Evolutionary conservation across 64 coral and sea anemone species (phyloP).

Genomic region (Actinia equina): DNA sequence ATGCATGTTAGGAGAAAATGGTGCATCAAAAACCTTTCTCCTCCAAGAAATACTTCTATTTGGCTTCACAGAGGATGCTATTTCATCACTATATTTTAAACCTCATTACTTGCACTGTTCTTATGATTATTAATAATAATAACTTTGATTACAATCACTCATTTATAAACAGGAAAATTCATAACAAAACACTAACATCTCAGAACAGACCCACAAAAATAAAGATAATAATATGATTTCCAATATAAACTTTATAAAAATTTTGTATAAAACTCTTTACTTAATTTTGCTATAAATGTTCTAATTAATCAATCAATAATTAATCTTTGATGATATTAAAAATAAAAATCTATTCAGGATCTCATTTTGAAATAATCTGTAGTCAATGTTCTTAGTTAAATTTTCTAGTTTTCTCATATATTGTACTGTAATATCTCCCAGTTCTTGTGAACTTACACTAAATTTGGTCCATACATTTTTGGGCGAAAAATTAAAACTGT

Average conservation of each 20-base stretch:
- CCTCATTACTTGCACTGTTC: no score
- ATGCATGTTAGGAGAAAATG: constrained; percentile 1
- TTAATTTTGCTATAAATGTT: background rate
- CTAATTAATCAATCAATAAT: background rate
- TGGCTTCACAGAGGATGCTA: no score
- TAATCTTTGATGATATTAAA: background rate
- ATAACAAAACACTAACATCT: background rate
- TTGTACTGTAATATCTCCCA: background rate
- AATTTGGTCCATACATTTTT: no score
- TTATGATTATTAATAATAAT: no score
- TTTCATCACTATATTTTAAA: no score
- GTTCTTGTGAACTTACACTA: background rate
- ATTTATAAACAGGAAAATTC: background rate
- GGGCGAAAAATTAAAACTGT: no score
- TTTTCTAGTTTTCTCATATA: background rate
- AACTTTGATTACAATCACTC: background rate
- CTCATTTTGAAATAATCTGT: background rate
- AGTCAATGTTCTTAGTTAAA: background rate
- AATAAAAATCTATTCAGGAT: background rate
- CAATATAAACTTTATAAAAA: constrained; percentile 11
- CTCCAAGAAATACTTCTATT: background rate
- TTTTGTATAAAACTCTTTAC: background rate
- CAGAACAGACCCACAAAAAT: background rate
- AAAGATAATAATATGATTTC: background rate
- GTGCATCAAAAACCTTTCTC: background rate